These are phyloP conservation scores for Campoplex nolae DNA, from an alignment of 2,888 invertebrate genomes.

Conservation along the genomic window DNA sequence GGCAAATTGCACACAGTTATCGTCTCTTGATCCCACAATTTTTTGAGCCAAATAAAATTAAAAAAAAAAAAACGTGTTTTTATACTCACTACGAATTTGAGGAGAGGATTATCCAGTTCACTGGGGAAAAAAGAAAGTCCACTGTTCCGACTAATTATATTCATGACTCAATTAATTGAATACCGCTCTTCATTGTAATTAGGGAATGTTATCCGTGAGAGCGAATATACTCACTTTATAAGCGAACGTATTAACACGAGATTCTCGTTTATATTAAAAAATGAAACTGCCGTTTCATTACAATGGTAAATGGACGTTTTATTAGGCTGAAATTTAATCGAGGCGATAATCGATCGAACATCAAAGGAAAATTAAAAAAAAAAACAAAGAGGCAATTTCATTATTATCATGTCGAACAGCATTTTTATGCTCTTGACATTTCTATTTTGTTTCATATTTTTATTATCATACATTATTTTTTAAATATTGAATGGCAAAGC, in stretches of 20 bases:
- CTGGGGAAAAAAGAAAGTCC: slow-evolving; percentile 33
- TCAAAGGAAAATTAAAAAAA: not conserved
- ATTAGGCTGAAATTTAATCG: not conserved
- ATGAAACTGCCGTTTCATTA: slow-evolving; percentile 8
- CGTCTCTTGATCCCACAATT: slow-evolving; percentile 4
- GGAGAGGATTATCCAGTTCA: slow-evolving; percentile 8
- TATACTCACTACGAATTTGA: not conserved
- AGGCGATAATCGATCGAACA: slow-evolving; percentile 1
- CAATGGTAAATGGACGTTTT: not conserved
- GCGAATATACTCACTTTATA: slow-evolving; percentile 10
- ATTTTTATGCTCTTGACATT: too few relatives aligned
- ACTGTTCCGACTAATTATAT: slow-evolving; percentile 20
- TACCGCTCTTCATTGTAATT: slow-evolving; percentile 16
- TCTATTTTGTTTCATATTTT: too few relatives aligned
- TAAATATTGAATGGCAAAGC: not conserved
- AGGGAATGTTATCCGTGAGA: slow-evolving; percentile 28
- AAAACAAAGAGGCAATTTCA: too few relatives aligned
- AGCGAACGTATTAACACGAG: not conserved
- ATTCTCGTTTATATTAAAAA: slow-evolving; percentile 13
- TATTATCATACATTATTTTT: not conserved
- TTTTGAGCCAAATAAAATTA: not conserved
- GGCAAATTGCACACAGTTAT: not conserved
- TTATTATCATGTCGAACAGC: too few relatives aligned
- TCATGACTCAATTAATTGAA: slow-evolving; percentile 27
- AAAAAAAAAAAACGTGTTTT: not conserved